These are phyloP conservation scores for Ametastegia equiseti DNA, from an alignment of 2,888 invertebrate genomes.

Conservation along the genomic window DNA sequence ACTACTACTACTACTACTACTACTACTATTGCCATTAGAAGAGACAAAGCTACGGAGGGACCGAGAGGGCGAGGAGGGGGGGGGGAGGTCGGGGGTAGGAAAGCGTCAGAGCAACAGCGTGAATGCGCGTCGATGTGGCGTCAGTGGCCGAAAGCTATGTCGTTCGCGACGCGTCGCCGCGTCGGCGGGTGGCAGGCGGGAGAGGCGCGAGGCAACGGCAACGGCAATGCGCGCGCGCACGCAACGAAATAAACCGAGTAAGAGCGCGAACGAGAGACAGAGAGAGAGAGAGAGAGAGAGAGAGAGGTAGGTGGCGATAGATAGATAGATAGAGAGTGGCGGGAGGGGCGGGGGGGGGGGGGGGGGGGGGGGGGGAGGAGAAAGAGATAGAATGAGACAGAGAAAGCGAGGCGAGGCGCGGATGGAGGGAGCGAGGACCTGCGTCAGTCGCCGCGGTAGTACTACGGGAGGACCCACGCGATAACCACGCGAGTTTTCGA, in stretches of 20 bases:
- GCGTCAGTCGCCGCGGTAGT: slow-evolving; percentile 36
- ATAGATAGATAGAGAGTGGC: neutral
- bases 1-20: neutral
- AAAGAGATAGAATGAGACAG: slow-evolving; percentile 50
- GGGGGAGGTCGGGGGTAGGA: too few relatives aligned
- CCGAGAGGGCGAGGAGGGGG: neutral
- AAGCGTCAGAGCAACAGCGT: neutral
- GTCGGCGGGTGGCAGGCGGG: too few relatives aligned
- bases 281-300: slow-evolving; percentile 51
- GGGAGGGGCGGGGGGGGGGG: slow-evolving; percentile 29
- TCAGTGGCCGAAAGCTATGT: slow-evolving; percentile 5
- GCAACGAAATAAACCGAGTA: slow-evolving; percentile 30
- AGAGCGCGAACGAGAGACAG: slow-evolving; percentile 7
- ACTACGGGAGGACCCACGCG: slow-evolving; percentile 45
- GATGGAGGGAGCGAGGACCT: slow-evolving; percentile 43
- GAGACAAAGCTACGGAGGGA: neutral
- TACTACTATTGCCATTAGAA: neutral
- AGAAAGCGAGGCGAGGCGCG: slow-evolving; percentile 45
- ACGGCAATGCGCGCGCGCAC: slow-evolving; percentile 48
- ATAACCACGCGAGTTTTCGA: slow-evolving; percentile 35
- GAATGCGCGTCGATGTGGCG: slow-evolving; percentile 26
- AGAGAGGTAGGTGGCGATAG: slow-evolving; percentile 45
- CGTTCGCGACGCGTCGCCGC: slow-evolving; percentile 7
- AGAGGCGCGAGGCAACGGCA: slow-evolving; percentile 32
- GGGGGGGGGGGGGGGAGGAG: slow-evolving; percentile 18